Conservation (phyloP, 2,797 vertebrate genomes). For the Pangasius larnaudii region DNA sequence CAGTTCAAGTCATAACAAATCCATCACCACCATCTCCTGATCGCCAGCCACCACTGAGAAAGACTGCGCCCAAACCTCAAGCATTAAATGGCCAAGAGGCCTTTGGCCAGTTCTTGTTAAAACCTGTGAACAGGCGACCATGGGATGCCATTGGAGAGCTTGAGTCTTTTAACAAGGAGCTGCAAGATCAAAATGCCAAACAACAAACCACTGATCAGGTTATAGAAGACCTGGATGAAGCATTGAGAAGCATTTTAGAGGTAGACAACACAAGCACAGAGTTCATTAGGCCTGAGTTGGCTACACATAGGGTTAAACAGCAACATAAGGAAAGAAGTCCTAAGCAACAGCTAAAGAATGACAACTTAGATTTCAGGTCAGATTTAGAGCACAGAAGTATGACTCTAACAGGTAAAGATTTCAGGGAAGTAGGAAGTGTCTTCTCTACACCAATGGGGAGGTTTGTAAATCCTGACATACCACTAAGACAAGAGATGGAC, state of each 20-base stretch:
- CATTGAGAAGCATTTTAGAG: constrained; percentile 62
- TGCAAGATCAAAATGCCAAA: constrained; percentile 84
- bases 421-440: constrained; percentile 58
- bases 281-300: constrained; percentile 50
- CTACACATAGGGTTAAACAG: constrained; percentile 60
- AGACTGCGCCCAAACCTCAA: constrained; percentile 57
- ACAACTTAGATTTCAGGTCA: constrained; percentile 63
- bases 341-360: constrained; percentile 64
- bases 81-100: constrained; percentile 79
- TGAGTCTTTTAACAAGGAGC: constrained; percentile 95
- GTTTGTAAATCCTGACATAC: constrained; percentile 53
- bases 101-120: constrained; percentile 95
- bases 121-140: constrained; percentile 91
- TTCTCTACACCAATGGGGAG: constrained; percentile 63
- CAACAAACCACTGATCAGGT: constrained; percentile 70
- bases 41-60: constrained; percentile 64
- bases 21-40: constrained; percentile 64
- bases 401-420: constrained; percentile 65
- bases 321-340: constrained; percentile 46
- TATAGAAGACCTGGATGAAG: constrained; percentile 64
- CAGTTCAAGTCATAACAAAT: constrained; percentile 59
- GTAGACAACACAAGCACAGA: constrained; percentile 58
- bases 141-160: constrained; percentile 94
- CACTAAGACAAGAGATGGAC: constrained; percentile 59
- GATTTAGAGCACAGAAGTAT: constrained; percentile 66